phyloP scores from a whole-genome alignment of 2,888 invertebrate genomes.

The Monochamus alternatus region DNA sequence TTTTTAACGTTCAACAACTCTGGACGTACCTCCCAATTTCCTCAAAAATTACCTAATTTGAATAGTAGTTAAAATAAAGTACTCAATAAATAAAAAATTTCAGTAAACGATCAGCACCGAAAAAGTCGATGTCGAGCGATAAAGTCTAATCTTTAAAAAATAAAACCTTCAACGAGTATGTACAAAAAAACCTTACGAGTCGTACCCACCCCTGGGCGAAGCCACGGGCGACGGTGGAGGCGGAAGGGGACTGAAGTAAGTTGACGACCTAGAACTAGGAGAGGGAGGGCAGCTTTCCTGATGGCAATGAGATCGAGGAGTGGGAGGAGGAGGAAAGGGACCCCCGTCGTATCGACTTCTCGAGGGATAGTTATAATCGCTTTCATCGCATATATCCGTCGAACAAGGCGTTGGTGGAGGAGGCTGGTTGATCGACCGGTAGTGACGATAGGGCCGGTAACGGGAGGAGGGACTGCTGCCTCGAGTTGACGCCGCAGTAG shows the following conservation, averaged over 20 bases:
- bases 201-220: conserved; percentile 72
- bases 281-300: conserved; percentile 81
- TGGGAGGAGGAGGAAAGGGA: conserved; percentile 84
- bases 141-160: not conserved
- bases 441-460: conserved; percentile 69
- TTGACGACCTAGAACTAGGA: conserved; percentile 82
- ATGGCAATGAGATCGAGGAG: conserved; percentile 83
- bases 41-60: not conserved
- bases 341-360: conserved; percentile 78
- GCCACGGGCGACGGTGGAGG: conserved; percentile 91
- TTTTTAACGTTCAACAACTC: not conserved
- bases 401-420: conserved; percentile 97
- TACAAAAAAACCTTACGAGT: conserved; percentile 56
- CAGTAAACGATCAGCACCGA: not conserved
- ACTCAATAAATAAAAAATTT: conserved; percentile 16
- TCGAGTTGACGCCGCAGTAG: conserved; percentile 77
- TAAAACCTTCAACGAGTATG: not conserved
- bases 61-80: conserved; percentile 10
- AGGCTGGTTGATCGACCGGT: conserved; percentile 84
- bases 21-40: conserved; percentile 5
- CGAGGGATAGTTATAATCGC: conserved; percentile 82
- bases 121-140: not conserved
- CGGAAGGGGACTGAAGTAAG: conserved; percentile 86
- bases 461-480: conserved; percentile 75
- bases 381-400: conserved; percentile 94